Percentiles rank a stretch among this genome's conserved stretches.
Evolutionary conservation across 2,888 invertebrate species (phyloP).

Genomic region (Dolomedes plantarius): DNA sequence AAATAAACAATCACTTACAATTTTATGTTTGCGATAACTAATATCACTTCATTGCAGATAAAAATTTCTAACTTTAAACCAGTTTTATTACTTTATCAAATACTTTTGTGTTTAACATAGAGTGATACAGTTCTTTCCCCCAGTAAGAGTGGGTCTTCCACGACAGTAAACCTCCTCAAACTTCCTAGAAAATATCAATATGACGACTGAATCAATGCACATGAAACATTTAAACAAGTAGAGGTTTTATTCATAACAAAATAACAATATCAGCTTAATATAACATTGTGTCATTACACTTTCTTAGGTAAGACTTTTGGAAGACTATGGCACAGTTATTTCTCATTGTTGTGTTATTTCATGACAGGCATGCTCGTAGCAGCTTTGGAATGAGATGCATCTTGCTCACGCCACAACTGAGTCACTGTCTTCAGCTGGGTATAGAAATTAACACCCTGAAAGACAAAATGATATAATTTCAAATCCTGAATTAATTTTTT

Average conservation of each 20-base stretch:
- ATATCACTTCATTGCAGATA: too few relatives aligned
- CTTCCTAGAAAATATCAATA: too few relatives aligned
- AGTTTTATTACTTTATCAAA: too few relatives aligned
- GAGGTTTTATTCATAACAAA: neutral
- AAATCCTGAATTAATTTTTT: too few relatives aligned
- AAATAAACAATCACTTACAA: too few relatives aligned
- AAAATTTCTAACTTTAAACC: too few relatives aligned
- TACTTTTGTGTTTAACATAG: too few relatives aligned
- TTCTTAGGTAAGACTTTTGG: neutral
- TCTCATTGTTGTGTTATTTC: slow-evolving; percentile 78
- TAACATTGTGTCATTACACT: neutral
- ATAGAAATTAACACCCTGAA: slow-evolving; percentile 95
- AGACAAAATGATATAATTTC: neutral
- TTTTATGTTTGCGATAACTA: too few relatives aligned
- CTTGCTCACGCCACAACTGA: slow-evolving; percentile 93
- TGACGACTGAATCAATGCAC: too few relatives aligned
- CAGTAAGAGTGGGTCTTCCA: too few relatives aligned
- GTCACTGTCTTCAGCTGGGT: slow-evolving; percentile 98
- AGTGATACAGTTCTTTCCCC: too few relatives aligned
- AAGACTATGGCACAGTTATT: neutral
- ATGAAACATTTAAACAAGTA: neutral
- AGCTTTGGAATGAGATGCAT: slow-evolving; percentile 85
- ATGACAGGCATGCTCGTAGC: slow-evolving; percentile 92
- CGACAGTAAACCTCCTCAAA: too few relatives aligned
- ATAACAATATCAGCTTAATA: neutral